These are phyloP conservation scores for Bilobella aurantiaca DNA, from an alignment of 1,140 invertebrate genomes.

Conservation along the genomic window DNA sequence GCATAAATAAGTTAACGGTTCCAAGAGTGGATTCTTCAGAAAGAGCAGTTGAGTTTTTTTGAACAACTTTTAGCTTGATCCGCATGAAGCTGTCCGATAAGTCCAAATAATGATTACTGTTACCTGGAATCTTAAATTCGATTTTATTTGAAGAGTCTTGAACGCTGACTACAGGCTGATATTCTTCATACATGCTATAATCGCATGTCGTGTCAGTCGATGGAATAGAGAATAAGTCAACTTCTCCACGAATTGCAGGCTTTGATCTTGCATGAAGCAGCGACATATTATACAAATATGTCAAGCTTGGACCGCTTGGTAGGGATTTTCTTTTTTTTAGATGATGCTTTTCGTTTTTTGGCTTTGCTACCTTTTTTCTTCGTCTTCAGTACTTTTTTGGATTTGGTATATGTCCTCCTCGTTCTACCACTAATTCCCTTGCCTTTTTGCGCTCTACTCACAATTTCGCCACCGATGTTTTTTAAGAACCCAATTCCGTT, in stretches of 20 bases:
- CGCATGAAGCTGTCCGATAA: conserved; percentile 19
- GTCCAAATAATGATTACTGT: conserved; percentile 19
- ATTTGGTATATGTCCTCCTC: neutral
- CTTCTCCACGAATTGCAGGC: neutral
- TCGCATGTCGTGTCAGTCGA: neutral
- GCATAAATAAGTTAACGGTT: conserved; percentile 13
- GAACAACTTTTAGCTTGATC: conserved; percentile 5
- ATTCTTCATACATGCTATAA: conserved; percentile 9
- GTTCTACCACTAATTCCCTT: neutral
- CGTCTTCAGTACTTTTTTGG: neutral
- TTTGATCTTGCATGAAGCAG: neutral
- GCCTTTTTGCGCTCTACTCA: neutral
- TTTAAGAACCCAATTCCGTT: conserved; percentile 1
- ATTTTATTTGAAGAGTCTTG: conserved; percentile 8
- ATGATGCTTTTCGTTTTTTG: neutral
- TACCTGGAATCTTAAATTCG: conserved; percentile 19
- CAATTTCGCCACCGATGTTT: neutral
- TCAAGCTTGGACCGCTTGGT: neutral
- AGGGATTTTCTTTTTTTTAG: neutral
- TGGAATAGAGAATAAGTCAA: neutral
- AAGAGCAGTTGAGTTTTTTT: conserved; percentile 11
- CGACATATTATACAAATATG: neutral
- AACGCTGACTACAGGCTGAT: conserved; percentile 19
- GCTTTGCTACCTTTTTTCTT: neutral
- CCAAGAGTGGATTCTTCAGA: neutral